Evolutionary conservation across 2,888 invertebrate genomes (phyloP).

Genomic region (Trichopoda pennipes): DNA sequence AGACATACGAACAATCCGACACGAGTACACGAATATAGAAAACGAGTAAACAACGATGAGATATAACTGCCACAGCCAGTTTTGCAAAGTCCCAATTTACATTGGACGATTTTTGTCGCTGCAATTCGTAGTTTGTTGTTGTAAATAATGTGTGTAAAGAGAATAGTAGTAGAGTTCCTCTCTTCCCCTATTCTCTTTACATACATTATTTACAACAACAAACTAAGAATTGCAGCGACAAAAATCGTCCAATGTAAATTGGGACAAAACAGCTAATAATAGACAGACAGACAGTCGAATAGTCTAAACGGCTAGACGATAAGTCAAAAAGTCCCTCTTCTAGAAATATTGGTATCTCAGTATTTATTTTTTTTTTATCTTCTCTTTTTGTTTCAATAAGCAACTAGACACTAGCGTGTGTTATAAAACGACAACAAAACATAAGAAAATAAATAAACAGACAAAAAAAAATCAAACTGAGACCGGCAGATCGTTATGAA

Average conservation of each 20-base stretch:
- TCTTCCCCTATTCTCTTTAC: too few species aligned
- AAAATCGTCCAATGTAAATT: too few species aligned
- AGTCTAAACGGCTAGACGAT: constrained; percentile 5
- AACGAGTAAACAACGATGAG: not conserved
- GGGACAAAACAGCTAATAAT: constrained; percentile 7
- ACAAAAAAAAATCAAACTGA: not conserved
- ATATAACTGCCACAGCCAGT: not conserved
- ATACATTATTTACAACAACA: too few species aligned
- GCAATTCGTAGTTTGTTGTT: too few species aligned
- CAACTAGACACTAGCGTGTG: constrained; percentile 60
- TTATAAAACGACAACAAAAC: constrained; percentile 55
- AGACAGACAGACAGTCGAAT: not conserved
- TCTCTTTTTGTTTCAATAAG: not conserved
- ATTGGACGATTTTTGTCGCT: too few species aligned
- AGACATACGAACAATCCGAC: not conserved
- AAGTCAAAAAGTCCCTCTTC: constrained; percentile 23
- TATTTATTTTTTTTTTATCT: constrained; percentile 1
- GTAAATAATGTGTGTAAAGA: too few species aligned
- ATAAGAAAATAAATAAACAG: constrained; percentile 22
- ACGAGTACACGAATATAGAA: not conserved
- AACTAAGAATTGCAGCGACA: too few species aligned
- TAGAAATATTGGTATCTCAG: too few species aligned
- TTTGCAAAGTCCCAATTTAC: too few species aligned
- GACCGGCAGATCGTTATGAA: constrained; percentile 46
- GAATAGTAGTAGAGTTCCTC: too few species aligned